phyloP scores from a whole-genome alignment of 2,797 vertebrate genomes.

The Loris lydekkerianus region DNA sequence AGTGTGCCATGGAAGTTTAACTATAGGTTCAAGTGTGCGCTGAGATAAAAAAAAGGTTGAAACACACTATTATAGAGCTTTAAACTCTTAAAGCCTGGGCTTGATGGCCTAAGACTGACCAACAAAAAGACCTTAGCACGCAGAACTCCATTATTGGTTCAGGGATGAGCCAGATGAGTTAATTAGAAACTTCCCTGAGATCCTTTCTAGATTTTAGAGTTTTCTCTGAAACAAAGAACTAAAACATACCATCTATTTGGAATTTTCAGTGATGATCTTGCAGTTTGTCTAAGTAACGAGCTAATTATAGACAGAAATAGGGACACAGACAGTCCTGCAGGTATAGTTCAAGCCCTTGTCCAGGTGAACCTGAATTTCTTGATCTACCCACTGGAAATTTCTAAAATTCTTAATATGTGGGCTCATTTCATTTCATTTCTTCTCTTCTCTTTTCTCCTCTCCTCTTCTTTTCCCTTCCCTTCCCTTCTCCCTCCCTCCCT shows the following conservation, averaged over 20 bases:
- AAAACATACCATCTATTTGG: not conserved
- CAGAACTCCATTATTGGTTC: not conserved
- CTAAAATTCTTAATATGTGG: not conserved
- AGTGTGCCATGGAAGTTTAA: too few relatives aligned
- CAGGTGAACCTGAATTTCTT: not conserved
- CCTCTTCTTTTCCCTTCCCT: too few relatives aligned
- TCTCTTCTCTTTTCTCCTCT: too few relatives aligned
- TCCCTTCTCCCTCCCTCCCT: too few relatives aligned
- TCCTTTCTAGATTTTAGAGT: not conserved
- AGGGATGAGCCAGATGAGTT: not conserved
- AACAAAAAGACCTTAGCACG: not conserved
- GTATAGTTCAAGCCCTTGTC: not conserved
- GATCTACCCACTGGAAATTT: not conserved
- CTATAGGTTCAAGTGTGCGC: too few relatives aligned
- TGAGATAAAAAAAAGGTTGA: too few relatives aligned
- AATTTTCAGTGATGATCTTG: not conserved
- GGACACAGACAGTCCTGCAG: not conserved
- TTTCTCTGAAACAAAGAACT: not conserved
- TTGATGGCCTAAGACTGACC: not conserved
- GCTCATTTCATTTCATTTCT: not conserved
- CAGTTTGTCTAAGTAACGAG: not conserved
- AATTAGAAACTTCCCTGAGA: slow-evolving; percentile 5
- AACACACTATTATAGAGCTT: not conserved
- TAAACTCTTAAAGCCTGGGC: not conserved
- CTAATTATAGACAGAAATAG: not conserved